These are phyloP conservation scores for Drosophila bocqueti DNA, from an alignment of 1,140 invertebrate species.

Conservation along the genomic window DNA sequence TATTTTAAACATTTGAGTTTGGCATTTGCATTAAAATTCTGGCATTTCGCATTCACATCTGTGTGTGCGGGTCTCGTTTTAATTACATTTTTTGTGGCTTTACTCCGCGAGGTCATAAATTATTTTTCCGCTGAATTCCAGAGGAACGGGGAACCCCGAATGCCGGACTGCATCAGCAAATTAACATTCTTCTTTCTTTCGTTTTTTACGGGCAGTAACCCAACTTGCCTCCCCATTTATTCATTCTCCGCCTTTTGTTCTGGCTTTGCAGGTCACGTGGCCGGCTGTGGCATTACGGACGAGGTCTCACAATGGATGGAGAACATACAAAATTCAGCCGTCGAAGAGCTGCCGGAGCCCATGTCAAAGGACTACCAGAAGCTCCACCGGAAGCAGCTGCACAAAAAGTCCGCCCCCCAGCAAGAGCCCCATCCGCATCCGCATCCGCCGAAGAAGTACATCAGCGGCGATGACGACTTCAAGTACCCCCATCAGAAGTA, in stretches of 20 bases:
- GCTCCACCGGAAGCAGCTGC: conserved; percentile 76
- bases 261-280: conserved; percentile 88
- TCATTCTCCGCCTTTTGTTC: conserved; percentile 41
- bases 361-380: conserved; percentile 84
- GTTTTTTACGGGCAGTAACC: conserved; percentile 33
- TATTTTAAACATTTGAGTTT: conserved; percentile 63
- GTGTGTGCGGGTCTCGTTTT: conserved; percentile 59
- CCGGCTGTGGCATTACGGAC: conserved; percentile 94
- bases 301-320: conserved; percentile 97
- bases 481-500: conserved; percentile 85
- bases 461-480: conserved; percentile 77
- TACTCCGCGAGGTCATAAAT: conserved; percentile 72
- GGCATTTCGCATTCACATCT: conserved; percentile 22
- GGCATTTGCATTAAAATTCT: conserved; percentile 74
- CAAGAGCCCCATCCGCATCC: conserved; percentile 78
- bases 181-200: conserved; percentile 47
- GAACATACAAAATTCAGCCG: conserved; percentile 93
- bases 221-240: conserved; percentile 25
- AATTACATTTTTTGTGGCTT: conserved; percentile 80
- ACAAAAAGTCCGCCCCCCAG: conserved; percentile 70
- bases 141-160: conserved; percentile 20
- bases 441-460: conserved; percentile 84
- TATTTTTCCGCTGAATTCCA: conserved; percentile 57
- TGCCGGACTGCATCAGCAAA: conserved; percentile 51
- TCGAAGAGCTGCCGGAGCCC: conserved; percentile 84